Percentiles rank a stretch among this genome's conserved stretches.
Conservation (phyloP, 2,797 vertebrate species). For the Limnodromus scolopaceus region DNA sequence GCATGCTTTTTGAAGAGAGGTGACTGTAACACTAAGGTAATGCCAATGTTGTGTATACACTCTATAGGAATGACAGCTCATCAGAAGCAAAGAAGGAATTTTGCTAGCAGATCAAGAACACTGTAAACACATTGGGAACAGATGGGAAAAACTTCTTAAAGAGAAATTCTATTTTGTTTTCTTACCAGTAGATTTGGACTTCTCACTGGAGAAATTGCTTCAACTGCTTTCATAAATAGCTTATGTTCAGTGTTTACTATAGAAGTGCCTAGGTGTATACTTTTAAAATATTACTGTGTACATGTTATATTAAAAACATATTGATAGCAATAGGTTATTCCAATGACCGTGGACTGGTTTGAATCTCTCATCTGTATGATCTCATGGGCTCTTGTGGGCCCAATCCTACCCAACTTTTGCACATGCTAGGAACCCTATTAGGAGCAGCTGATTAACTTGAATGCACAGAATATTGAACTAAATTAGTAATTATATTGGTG, state of each 20-base stretch:
- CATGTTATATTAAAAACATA: not conserved
- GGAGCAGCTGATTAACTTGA: not conserved
- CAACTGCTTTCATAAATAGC: not conserved
- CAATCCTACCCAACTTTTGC: not conserved
- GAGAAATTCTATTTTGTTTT: not conserved
- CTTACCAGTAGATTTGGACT: not conserved
- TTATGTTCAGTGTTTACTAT: not conserved
- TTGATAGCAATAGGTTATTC: not conserved
- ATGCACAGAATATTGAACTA: not conserved
- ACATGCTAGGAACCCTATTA: not conserved
- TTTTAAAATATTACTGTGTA: not conserved
- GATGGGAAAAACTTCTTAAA: not conserved
- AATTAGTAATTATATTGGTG: not conserved
- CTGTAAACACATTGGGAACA: not conserved
- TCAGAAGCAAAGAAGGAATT: not conserved
- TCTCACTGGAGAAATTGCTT: not conserved
- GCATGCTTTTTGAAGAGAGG: not conserved
- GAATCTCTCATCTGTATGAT: not conserved
- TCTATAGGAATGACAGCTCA: not conserved
- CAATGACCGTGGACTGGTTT: not conserved
- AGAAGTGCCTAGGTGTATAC: not conserved
- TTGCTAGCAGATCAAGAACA: not conserved
- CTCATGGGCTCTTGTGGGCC: not conserved
- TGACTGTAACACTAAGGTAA: not conserved
- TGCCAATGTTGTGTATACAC: rapidly evolving